These are phyloP conservation scores for Rachycentron canadum DNA, from an alignment of 2,797 vertebrate species.

Conservation along the genomic window DNA sequence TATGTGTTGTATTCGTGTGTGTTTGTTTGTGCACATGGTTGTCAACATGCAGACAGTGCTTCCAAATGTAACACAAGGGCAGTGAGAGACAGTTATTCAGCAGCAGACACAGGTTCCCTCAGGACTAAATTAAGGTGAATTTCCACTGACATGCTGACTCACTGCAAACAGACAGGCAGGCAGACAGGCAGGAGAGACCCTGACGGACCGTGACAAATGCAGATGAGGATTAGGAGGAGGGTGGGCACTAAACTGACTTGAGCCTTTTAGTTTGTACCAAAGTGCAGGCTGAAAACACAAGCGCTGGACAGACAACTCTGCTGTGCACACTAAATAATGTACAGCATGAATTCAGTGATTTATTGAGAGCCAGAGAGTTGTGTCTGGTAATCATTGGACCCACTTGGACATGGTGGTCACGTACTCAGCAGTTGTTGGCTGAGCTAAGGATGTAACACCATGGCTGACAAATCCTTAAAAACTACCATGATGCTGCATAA, in stretches of 20 bases:
- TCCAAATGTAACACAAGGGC: neutral
- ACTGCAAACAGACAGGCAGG: constrained; percentile 13
- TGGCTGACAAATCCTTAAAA: neutral
- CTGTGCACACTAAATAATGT: neutral
- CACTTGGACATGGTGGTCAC: neutral
- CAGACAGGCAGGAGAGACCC: neutral
- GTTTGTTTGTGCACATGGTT: neutral
- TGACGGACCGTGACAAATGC: neutral
- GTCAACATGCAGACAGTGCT: neutral
- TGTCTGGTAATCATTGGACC: neutral
- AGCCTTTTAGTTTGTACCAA: neutral
- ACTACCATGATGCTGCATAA: too few species aligned
- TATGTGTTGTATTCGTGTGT: neutral
- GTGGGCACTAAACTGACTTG: neutral
- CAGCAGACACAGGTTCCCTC: constrained; percentile 35
- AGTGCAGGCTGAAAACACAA: neutral
- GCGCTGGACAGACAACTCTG: neutral
- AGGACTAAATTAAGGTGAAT: constrained; percentile 38
- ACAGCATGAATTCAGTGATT: neutral
- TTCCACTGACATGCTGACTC: constrained; percentile 30
- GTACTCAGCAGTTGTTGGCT: neutral
- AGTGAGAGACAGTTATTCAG: constrained; percentile 16
- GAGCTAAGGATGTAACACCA: neutral
- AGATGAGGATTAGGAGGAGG: neutral
- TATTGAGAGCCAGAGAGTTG: neutral